Conservation (phyloP, 2,797 vertebrate species). For the Moxostoma hubbsi region DNA sequence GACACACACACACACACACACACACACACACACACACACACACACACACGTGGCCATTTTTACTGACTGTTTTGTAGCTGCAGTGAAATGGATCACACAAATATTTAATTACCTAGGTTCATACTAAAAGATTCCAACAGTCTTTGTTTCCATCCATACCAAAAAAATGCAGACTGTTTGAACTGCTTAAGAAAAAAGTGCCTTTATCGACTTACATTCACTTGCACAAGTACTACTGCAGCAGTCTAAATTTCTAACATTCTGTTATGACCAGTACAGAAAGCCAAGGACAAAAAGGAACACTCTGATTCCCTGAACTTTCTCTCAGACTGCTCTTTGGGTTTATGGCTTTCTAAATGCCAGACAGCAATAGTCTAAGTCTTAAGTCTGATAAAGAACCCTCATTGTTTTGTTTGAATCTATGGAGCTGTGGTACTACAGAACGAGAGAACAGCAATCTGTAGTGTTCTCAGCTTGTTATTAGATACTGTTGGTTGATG, state of each 20-base stretch:
- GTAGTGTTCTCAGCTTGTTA: constrained; percentile 39
- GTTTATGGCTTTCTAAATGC: constrained; percentile 26
- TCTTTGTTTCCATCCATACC: background rate
- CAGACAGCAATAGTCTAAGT: constrained; percentile 24
- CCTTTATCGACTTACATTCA: background rate
- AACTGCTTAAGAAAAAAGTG: background rate
- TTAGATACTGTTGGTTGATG: constrained; percentile 8
- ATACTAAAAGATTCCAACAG: background rate
- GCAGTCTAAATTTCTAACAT: constrained; percentile 10
- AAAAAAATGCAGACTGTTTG: background rate
- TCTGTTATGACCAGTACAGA: constrained; percentile 12
- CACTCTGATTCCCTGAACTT: background rate
- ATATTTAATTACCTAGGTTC: background rate
- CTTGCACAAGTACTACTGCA: background rate
- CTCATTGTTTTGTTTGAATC: constrained; percentile 47
- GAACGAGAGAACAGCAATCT: constrained; percentile 13
- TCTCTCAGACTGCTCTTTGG: constrained; percentile 10
- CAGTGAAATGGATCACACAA: background rate
- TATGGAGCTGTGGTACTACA: constrained; percentile 37
- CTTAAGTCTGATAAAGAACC: constrained; percentile 47
- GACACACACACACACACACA: too few relatives aligned
- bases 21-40: too few relatives aligned
- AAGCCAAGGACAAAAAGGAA: background rate
- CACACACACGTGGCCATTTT: background rate
- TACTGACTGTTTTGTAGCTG: background rate